Conservation (phyloP, 2,113 vertebrate genomes). For the Tursiops truncatus region DNA sequence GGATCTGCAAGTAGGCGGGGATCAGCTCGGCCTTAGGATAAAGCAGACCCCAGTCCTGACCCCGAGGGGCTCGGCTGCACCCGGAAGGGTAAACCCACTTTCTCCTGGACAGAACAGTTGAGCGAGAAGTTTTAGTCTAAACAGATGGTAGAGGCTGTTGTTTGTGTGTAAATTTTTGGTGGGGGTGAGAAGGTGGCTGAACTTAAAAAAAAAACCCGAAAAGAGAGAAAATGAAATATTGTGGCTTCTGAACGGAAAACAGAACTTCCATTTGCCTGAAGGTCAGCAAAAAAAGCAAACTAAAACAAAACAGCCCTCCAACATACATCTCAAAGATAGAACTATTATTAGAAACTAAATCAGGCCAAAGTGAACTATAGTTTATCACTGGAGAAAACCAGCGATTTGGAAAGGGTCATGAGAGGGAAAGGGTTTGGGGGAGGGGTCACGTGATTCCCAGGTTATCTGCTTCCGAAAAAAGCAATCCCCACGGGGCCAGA, state of each 20-base stretch:
- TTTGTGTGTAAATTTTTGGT: background rate
- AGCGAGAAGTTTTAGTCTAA: background rate
- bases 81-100: background rate
- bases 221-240: background rate
- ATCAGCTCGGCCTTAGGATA: background rate
- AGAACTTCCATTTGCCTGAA: conserved; percentile 49
- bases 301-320: conserved; percentile 57
- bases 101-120: background rate
- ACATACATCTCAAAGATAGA: conserved; percentile 44
- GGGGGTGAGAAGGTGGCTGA: background rate
- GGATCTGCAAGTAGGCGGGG: background rate
- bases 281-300: conserved; percentile 68
- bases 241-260: conserved; percentile 29
- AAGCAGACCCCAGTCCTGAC: background rate
- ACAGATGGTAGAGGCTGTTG: background rate
- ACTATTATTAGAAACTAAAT: conserved; percentile 71
- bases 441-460: background rate
- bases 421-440: background rate
- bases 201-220: background rate
- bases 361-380: conserved; percentile 46
- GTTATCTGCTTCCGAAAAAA: conserved; percentile 17
- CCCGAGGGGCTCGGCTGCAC: background rate
- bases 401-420: conserved; percentile 36
- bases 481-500: background rate
- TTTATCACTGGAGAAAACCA: conserved; percentile 54